These are phyloP conservation scores for Heliconius aoede DNA, from an alignment of 2,888 invertebrate genomes.

Conservation along the genomic window DNA sequence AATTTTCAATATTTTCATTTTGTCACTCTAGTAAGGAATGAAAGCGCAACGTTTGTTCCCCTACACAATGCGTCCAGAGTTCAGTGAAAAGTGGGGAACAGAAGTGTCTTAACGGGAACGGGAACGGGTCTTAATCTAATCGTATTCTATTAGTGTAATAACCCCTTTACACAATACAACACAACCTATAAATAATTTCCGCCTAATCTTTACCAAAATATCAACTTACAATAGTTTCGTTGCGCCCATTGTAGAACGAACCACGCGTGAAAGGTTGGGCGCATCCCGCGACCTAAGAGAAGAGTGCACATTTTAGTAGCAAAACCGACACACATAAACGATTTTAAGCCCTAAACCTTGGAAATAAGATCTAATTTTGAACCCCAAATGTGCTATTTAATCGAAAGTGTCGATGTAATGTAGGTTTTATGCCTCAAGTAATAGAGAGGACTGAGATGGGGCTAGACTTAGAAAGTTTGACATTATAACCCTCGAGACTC, in stretches of 20 bases:
- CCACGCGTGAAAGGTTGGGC: conserved; percentile 81
- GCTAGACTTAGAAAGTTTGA: conserved; percentile 64
- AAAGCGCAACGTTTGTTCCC: too few species aligned
- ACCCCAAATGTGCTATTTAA: conserved; percentile 25
- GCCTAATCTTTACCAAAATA: conserved; percentile 52
- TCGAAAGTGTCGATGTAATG: conserved; percentile 58
- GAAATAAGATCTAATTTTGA: conserved; percentile 46
- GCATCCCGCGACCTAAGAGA: conserved; percentile 80
- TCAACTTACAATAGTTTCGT: conserved; percentile 54
- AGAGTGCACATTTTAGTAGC: conserved; percentile 67
- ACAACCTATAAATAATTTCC: conserved; percentile 36
- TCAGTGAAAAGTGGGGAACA: too few species aligned
- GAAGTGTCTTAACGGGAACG: too few species aligned
- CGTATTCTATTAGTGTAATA: neutral
- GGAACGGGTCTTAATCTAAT: neutral
- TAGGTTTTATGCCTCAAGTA: conserved; percentile 53
- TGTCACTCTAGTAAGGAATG: too few species aligned
- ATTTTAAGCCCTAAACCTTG: conserved; percentile 43
- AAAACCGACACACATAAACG: conserved; percentile 33
- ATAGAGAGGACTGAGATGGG: conserved; percentile 53
- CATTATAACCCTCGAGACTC: conserved; percentile 59
- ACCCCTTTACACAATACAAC: conserved; percentile 11
- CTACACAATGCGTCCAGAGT: too few species aligned
- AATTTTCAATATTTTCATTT: too few species aligned
- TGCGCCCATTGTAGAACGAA: conserved; percentile 69